A percentile compares a stretch with the other conserved stretches of the same genome.
Conservation (phyloP, 2,888 invertebrate genomes). For the Pollenia angustigena region DNA sequence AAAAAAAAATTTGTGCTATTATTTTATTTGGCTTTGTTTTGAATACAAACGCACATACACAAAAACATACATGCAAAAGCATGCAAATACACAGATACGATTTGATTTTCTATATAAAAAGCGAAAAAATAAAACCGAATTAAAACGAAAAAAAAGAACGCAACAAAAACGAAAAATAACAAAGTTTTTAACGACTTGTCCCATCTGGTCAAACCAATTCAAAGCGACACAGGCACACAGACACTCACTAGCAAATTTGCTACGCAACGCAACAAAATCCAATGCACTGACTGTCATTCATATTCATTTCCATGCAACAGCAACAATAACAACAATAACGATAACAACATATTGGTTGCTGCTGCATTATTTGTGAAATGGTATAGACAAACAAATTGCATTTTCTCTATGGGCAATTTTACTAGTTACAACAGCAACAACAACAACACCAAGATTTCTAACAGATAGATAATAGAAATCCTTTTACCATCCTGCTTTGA, state of each 20-base stretch:
- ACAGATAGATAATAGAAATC: constrained; percentile 61
- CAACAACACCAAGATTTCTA: constrained; percentile 28
- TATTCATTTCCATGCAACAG: constrained; percentile 4
- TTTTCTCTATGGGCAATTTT: constrained; percentile 69
- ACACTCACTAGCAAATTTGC: constrained; percentile 10
- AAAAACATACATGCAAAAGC: constrained; percentile 21
- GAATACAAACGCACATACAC: constrained; percentile 39
- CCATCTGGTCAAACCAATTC: constrained; percentile 71
- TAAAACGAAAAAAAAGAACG: constrained; percentile 70
- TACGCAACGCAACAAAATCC: constrained; percentile 28
- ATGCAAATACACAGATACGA: constrained; percentile 39
- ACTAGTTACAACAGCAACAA: constrained; percentile 57
- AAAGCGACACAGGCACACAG: constrained; percentile 23
- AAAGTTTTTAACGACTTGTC: constrained; percentile 70
- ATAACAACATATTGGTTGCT: constrained; percentile 28
- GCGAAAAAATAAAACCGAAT: constrained; percentile 76
- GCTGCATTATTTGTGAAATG: constrained; percentile 69
- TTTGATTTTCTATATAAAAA: constrained; percentile 63
- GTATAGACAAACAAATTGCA: constrained; percentile 72
- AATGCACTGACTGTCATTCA: constrained; percentile 47
- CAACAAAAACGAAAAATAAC: constrained; percentile 50
- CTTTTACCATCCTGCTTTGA: constrained; percentile 28
- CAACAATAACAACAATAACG: constrained; percentile 10
- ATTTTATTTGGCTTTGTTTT: constrained; percentile 68
- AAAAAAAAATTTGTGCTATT: constrained; percentile 49